These are phyloP conservation scores for Scyliorhinus canicula DNA, from an alignment of 2,797 vertebrate species.

Conservation along the genomic window DNA sequence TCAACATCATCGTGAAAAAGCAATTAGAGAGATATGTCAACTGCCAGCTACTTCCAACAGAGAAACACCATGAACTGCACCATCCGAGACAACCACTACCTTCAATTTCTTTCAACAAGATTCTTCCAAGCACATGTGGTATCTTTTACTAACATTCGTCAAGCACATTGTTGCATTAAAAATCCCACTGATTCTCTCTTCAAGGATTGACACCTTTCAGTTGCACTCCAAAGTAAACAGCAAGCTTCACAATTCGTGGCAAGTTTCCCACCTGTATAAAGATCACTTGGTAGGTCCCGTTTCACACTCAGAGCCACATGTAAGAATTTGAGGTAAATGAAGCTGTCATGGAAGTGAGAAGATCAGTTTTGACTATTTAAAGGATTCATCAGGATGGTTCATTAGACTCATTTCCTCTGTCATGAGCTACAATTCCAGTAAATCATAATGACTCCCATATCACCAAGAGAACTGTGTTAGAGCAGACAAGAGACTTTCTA, in stretches of 20 bases:
- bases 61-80: neutral
- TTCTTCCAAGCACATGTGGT: neutral
- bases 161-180: neutral
- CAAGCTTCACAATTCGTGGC: neutral
- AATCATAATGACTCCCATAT: neutral
- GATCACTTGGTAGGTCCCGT: neutral
- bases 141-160: neutral
- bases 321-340: neutral
- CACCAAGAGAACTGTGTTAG: neutral
- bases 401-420: neutral
- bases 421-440: neutral
- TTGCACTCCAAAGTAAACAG: neutral
- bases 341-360: neutral
- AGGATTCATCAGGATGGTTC: neutral
- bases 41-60: neutral
- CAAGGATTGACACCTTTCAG: neutral
- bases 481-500: neutral
- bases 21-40: neutral
- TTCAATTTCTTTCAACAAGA: neutral
- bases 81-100: no score
- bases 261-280: neutral
- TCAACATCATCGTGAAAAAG: neutral
- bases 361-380: neutral
- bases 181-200: neutral
- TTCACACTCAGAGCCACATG: neutral